Conservation (phyloP, 2,113 vertebrate genomes). For the Oryzias celebensis region DNA sequence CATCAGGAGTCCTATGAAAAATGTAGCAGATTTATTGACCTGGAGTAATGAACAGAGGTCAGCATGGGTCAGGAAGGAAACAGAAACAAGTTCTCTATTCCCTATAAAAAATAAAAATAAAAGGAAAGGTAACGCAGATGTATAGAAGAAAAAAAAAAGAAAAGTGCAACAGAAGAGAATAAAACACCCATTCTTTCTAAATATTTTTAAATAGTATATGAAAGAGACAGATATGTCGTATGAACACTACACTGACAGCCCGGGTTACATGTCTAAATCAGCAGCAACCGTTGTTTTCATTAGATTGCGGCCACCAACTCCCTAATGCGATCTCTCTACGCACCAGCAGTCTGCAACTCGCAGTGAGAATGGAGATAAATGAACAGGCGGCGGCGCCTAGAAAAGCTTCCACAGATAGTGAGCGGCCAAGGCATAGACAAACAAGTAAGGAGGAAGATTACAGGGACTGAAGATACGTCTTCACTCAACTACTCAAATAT, state of each 20-base stretch:
- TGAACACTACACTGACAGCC: constrained; percentile 1
- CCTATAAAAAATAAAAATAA: too few species aligned
- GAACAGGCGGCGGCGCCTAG: not conserved
- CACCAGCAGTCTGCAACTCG: not conserved
- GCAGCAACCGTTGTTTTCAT: constrained; percentile 33
- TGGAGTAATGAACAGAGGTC: constrained; percentile 18
- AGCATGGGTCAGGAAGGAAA: constrained; percentile 33
- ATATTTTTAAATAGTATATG: not conserved
- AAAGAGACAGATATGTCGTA: constrained; percentile 7
- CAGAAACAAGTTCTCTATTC: constrained; percentile 7
- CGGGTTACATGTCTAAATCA: constrained; percentile 29
- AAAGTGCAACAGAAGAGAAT: not conserved
- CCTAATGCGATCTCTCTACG: constrained; percentile 25
- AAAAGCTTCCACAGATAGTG: not conserved
- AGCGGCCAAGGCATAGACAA: not conserved
- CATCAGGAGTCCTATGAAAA: constrained; percentile 45
- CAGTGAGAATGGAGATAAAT: constrained; percentile 16
- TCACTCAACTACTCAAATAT: not conserved
- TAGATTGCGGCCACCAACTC: constrained; percentile 20
- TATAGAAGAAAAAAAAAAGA: constrained; percentile 24
- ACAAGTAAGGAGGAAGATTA: not conserved
- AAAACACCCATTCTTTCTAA: not conserved
- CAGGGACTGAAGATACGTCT: not conserved
- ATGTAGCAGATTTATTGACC: constrained; percentile 40
- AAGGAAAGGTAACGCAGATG: not conserved